These are phyloP conservation scores for Anisognathus igniventris DNA, from an alignment of 2,797 vertebrate species.

Conservation along the genomic window DNA sequence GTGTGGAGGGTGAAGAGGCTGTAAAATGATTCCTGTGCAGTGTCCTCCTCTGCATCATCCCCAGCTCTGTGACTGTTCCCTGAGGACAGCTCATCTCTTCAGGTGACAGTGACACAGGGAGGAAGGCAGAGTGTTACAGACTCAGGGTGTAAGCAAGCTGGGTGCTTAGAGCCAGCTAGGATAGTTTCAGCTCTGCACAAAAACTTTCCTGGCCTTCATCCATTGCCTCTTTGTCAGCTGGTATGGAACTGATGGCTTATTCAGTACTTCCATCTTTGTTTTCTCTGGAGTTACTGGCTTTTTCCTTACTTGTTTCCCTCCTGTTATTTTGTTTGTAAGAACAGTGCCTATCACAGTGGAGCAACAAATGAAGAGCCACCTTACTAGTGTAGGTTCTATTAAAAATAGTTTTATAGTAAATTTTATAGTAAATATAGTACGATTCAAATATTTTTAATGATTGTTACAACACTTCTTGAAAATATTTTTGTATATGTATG, in stretches of 20 bases:
- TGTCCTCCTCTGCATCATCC: background rate
- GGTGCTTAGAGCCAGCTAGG: background rate
- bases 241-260: background rate
- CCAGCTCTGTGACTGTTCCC: background rate
- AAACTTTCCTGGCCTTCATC: background rate
- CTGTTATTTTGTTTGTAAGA: background rate
- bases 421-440: background rate
- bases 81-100: background rate
- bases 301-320: background rate
- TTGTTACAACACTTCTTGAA: background rate
- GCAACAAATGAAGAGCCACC: background rate
- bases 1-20: background rate
- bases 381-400: background rate
- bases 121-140: background rate
- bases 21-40: background rate
- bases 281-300: background rate
- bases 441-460: background rate
- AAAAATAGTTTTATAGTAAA: background rate
- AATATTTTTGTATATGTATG: background rate
- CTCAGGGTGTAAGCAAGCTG: accelerated
- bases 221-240: background rate
- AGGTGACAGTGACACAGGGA: background rate
- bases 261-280: background rate
- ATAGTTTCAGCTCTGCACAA: background rate
- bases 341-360: background rate